Base-by-base conservation (phyloP, 2,797 vertebrate genomes). In the Hydrolagus colliei region DNA sequence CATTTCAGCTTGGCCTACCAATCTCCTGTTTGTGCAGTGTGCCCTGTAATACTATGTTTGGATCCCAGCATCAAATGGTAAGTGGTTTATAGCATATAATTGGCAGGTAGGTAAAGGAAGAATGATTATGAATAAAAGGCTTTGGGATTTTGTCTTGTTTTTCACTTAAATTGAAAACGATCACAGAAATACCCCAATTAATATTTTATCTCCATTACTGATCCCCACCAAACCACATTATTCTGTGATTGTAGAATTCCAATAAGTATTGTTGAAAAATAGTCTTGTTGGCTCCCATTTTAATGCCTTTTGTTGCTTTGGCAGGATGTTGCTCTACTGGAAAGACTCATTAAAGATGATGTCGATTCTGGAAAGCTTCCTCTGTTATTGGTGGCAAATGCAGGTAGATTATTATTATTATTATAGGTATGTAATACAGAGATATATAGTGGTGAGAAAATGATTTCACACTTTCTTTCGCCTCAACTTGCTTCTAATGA, bases 41-140 rank as follows among this genome's bases (percentile, higher is more conserved):
- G 72, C 97, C 97, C 71, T 99, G 98, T 91, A 99, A 99, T 91
- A 99, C 98, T 20, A 91, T 99, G 93, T 99, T 99, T 93, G 98
- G 98, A 90, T 99, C 98, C 87, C 97, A 98, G 65, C 98, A 99
- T 93, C 97, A 99, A 91, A 97, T 99, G 96, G 98, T 99, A 91
- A 91, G 93, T 89, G 52, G 32, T 73, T 72, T 27, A 22, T 84
- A n/a, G 11, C 52, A 9, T 68, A 18, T 35, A 52, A 73, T 73
- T 73, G 85, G 41, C 0, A 32, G 18, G 71, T 86, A 32, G 18
- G 71, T 86, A 22, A 52, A 61, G n/a, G 41, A 62, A 11, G 9
- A 52, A 27, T 27, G 13, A 20, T 18, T 61, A 61, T 62, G 18
- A 16, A 16, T 41, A 27, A 27, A 10, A 65, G 9, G 5, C 1